Percentiles rank a stretch among this genome's conserved stretches.
Conservation (phyloP, 2,797 vertebrate species). For the Scarus forsteni region DNA sequence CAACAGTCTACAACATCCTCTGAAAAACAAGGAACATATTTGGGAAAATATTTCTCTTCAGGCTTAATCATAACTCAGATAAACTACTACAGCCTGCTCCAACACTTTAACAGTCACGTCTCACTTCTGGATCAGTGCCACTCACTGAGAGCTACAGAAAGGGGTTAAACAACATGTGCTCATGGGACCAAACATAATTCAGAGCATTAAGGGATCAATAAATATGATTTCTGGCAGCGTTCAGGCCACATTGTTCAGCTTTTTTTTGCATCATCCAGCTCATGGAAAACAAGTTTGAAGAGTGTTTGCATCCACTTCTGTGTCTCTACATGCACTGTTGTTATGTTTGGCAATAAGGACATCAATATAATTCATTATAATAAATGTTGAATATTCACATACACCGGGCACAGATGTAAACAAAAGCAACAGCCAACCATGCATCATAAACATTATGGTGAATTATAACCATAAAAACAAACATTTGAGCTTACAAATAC, state of each 20-base stretch:
- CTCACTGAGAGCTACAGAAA: not conserved
- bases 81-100: not conserved
- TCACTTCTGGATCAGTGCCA: conserved; percentile 4
- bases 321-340: conserved; percentile 48
- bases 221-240: not conserved
- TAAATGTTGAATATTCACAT: conserved; percentile 72
- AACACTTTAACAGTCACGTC: not conserved
- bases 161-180: not conserved
- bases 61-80: conserved; percentile 8
- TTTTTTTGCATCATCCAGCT: conserved; percentile 37
- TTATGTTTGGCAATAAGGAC: conserved; percentile 59
- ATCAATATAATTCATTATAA: conserved; percentile 58
- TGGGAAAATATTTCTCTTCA: conserved; percentile 8
- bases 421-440: conserved; percentile 68
- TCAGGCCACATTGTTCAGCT: conserved; percentile 23
- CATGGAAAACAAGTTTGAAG: conserved; percentile 33
- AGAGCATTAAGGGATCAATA: not conserved
- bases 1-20: conserved; percentile 17
- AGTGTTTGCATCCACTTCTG: conserved; percentile 27
- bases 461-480: conserved; percentile 68
- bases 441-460: conserved; percentile 64
- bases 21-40: not conserved
- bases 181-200: not conserved
- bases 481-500: conserved; percentile 64
- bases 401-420: conserved; percentile 65